Conservation (phyloP, 2,797 vertebrate species). For the Falco biarmicus region DNA sequence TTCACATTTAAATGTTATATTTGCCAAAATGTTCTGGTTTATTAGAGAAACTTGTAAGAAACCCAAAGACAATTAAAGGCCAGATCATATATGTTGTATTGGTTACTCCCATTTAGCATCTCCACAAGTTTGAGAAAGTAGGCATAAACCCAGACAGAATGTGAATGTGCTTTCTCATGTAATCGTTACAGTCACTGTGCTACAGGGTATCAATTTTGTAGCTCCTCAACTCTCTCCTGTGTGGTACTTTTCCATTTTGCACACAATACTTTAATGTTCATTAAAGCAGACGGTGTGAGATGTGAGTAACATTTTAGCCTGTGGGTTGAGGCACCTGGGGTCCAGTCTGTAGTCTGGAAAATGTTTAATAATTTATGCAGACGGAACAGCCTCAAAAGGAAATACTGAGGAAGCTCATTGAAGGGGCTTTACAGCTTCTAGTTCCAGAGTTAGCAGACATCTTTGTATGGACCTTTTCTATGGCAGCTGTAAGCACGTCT, state of each 20-base stretch:
- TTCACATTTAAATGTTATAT: background rate
- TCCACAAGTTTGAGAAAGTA: background rate
- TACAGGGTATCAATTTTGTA: background rate
- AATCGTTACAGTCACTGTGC: background rate
- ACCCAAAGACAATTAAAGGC: background rate
- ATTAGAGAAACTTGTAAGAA: background rate
- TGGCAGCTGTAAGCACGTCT: background rate
- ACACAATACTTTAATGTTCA: background rate
- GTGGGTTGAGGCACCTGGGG: background rate
- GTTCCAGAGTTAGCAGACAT: background rate
- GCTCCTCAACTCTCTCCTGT: background rate
- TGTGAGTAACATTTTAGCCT: background rate
- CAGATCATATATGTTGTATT: background rate
- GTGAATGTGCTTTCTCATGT: background rate
- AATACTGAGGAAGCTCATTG: background rate
- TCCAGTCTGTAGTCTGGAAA: background rate
- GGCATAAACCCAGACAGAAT: background rate
- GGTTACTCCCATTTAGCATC: background rate
- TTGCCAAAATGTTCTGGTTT: background rate
- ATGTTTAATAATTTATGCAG: background rate
- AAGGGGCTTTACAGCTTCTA: background rate
- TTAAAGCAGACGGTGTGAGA: background rate
- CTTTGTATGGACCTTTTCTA: background rate
- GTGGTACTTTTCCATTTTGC: background rate
- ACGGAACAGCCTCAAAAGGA: background rate